phyloP scores from a whole-genome alignment of 2,797 vertebrate genomes.

The Crax fasciolata region DNA sequence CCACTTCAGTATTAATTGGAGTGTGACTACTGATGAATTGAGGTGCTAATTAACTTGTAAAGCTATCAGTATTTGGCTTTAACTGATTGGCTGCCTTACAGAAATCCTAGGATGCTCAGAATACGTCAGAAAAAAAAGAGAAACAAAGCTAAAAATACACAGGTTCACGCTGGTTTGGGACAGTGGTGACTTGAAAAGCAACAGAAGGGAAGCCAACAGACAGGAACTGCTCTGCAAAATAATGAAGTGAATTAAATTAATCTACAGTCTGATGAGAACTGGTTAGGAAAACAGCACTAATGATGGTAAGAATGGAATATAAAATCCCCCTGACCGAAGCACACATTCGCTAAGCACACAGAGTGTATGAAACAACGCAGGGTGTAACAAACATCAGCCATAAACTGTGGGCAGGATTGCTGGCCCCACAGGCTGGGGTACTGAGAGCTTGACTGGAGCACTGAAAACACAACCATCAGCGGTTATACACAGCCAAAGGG shows the following conservation, averaged over 20 bases:
- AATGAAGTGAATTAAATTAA: conserved; percentile 77
- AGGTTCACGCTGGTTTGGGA: conserved; percentile 39
- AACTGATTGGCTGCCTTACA: conserved; percentile 49
- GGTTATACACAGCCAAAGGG: background rate
- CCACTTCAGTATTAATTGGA: conserved; percentile 44
- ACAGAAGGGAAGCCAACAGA: conserved; percentile 58
- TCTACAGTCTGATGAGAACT: conserved; percentile 71
- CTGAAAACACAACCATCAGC: background rate
- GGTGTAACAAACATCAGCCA: conserved; percentile 78
- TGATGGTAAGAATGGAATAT: conserved; percentile 69
- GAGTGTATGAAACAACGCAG: conserved; percentile 69
- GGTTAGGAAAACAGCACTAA: conserved; percentile 63
- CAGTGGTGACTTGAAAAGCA: conserved; percentile 47
- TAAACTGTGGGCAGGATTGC: background rate
- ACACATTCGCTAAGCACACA: conserved; percentile 49
- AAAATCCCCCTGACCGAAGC: conserved; percentile 61
- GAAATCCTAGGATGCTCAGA: conserved; percentile 9
- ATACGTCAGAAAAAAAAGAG: background rate
- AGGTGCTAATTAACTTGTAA: conserved; percentile 67
- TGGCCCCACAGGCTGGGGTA: background rate
- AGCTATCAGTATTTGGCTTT: conserved; percentile 29
- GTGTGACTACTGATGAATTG: conserved; percentile 45
- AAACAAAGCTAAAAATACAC: conserved; percentile 57
- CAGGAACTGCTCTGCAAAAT: conserved; percentile 67
- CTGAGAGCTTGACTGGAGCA: background rate